A percentile compares a stretch with the other conserved stretches of the same genome.
These are phyloP conservation scores for Xenopus petersii DNA, from an alignment of 2,797 vertebrate genomes.

Conservation along the genomic window DNA sequence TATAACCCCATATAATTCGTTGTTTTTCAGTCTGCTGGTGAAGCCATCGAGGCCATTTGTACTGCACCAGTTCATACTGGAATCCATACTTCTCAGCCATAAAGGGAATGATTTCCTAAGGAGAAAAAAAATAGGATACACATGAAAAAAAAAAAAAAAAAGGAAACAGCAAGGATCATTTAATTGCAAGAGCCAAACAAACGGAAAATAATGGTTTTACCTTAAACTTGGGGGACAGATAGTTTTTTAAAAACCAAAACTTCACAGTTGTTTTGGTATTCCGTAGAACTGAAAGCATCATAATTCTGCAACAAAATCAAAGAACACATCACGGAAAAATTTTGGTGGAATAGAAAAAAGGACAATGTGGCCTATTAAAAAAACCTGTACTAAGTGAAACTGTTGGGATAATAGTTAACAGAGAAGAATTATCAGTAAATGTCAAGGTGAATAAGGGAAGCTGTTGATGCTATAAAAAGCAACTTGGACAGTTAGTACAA, in stretches of 20 bases:
- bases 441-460: too few relatives aligned
- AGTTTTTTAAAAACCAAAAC: conserved; percentile 98
- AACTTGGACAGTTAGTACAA: too few relatives aligned
- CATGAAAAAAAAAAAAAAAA: too few relatives aligned
- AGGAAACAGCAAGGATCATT: too few relatives aligned
- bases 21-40: conserved; percentile 95
- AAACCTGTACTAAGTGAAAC: too few relatives aligned
- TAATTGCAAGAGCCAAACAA: too few relatives aligned
- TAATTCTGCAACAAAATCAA: conserved; percentile 78
- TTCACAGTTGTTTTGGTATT: conserved; percentile 91
- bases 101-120: conserved; percentile 85
- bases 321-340: too few relatives aligned
- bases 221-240: conserved; percentile 95
- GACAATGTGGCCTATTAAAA: too few relatives aligned
- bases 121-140: background rate
- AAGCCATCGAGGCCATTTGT: conserved; percentile 95
- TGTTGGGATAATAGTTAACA: too few relatives aligned
- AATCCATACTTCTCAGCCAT: conserved; percentile 88
- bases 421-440: too few relatives aligned
- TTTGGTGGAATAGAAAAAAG: too few relatives aligned
- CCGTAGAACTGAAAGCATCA: conserved; percentile 93
- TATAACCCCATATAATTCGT: conserved; percentile 95
- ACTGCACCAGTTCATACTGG: conserved; percentile 91
- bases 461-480: too few relatives aligned
- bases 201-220: conserved; percentile 59